A percentile compares a stretch with the other conserved stretches of the same genome.
Evolutionary conservation across 2,113 vertebrate species (phyloP).

Genomic region (Pomatostomus ruficeps): DNA sequence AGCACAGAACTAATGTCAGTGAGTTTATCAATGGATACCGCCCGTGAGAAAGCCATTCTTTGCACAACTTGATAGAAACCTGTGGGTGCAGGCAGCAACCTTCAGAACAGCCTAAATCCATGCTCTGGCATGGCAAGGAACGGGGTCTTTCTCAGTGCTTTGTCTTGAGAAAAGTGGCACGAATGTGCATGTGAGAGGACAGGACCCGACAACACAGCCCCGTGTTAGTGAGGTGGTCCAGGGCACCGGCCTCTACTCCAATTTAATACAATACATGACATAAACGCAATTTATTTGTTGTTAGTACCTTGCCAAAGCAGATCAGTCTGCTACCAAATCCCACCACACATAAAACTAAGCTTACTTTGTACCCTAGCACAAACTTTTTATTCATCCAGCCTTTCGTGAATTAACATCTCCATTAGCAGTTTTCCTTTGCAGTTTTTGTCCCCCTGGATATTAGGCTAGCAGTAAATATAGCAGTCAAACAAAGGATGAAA

Average conservation of each 20-base stretch:
- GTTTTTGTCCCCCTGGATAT: background rate
- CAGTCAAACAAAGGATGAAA: conserved; percentile 31
- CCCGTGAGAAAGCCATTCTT: background rate
- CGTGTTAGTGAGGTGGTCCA: fast-evolving
- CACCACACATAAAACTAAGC: background rate
- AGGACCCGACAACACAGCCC: no score
- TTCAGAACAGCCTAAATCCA: background rate
- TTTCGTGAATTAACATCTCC: background rate
- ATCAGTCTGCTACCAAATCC: background rate
- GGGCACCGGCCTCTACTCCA: background rate
- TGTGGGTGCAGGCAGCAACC: background rate
- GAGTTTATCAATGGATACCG: background rate
- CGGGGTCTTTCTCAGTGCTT: background rate
- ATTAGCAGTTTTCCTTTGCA: background rate
- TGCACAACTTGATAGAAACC: background rate
- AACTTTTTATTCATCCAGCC: background rate
- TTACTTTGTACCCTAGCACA: background rate
- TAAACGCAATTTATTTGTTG: background rate
- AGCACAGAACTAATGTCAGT: background rate
- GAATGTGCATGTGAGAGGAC: background rate
- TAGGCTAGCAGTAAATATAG: background rate
- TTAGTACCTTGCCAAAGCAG: background rate
- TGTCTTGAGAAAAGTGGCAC: background rate
- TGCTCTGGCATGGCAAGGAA: background rate
- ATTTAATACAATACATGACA: background rate